A percentile compares a stretch with the other conserved stretches of the same genome.
phyloP scores from a whole-genome alignment of 1,140 invertebrate species.

The Calosoma granatense region DNA sequence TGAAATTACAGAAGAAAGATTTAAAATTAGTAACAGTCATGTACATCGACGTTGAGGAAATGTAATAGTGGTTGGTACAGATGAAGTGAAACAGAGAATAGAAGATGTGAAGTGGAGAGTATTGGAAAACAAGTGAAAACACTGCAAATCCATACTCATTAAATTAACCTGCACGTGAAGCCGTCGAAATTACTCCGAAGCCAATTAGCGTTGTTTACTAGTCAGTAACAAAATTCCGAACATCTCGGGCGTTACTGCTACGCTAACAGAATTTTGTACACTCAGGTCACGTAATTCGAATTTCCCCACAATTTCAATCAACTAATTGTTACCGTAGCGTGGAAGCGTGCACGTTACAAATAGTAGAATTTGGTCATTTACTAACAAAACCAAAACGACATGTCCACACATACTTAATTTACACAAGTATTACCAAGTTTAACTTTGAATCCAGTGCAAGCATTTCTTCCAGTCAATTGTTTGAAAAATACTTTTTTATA shows the following conservation, averaged over 20 bases:
- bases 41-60: too few species aligned
- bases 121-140: slow-evolving; percentile 5
- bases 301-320: slow-evolving; percentile 6
- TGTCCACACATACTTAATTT: too few species aligned
- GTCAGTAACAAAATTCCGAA: slow-evolving; percentile 6
- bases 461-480: too few species aligned
- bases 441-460: too few species aligned
- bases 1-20: too few species aligned
- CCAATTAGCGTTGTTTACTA: slow-evolving; percentile 8
- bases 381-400: too few species aligned
- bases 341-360: too few species aligned
- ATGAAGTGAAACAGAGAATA: neutral
- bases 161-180: slow-evolving; percentile 7
- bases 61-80: too few species aligned
- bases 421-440: too few species aligned
- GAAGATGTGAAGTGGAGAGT: neutral
- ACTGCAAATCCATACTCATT: slow-evolving; percentile 4
- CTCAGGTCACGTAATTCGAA: slow-evolving; percentile 5
- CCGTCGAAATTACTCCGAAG: slow-evolving; percentile 3
- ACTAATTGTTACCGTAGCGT: slow-evolving; percentile 5
- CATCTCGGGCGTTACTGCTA: neutral
- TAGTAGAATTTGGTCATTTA: too few species aligned
- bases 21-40: too few species aligned
- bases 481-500: too few species aligned
- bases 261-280: slow-evolving; percentile 5